Conservation (phyloP, 2,888 invertebrate species). For the Drosophila rellima region DNA sequence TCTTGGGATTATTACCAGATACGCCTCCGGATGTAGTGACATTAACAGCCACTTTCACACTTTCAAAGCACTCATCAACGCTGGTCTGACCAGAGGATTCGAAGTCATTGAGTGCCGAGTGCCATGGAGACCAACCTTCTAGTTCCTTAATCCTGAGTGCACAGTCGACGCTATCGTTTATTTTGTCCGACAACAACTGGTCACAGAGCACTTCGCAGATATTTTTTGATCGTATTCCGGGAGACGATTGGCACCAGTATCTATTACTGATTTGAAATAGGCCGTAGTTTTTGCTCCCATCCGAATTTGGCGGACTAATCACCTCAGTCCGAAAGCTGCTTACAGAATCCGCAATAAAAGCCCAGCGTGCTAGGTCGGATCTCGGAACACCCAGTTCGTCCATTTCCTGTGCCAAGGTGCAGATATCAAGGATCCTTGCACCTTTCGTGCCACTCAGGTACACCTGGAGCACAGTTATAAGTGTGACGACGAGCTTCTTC, state of each 20-base stretch:
- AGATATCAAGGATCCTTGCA: conserved; percentile 1
- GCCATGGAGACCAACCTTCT: conserved; percentile 17
- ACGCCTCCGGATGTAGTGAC: background rate
- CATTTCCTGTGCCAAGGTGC: conserved; percentile 34
- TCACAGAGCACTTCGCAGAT: background rate
- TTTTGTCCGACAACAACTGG: conserved; percentile 2
- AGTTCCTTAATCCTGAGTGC: background rate
- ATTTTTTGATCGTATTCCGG: background rate
- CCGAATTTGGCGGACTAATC: fast-evolving
- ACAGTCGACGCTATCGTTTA: conserved; percentile 11
- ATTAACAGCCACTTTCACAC: background rate
- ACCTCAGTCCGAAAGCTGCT: background rate
- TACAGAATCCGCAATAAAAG: background rate
- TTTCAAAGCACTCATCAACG: conserved; percentile 16
- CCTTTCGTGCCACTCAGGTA: background rate
- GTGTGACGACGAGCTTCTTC: background rate
- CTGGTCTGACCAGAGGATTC: background rate
- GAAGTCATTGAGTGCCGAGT: too few species aligned
- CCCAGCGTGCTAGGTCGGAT: conserved; percentile 1
- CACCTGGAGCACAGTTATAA: conserved; percentile 3
- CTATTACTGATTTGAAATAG: conserved; percentile 7
- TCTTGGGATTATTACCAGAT: background rate
- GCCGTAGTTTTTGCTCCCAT: background rate
- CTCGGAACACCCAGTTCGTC: background rate
- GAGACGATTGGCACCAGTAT: conserved; percentile 2